These are phyloP conservation scores for Chionodraco myersi DNA, from an alignment of 2,113 vertebrate genomes.

Conservation along the genomic window DNA sequence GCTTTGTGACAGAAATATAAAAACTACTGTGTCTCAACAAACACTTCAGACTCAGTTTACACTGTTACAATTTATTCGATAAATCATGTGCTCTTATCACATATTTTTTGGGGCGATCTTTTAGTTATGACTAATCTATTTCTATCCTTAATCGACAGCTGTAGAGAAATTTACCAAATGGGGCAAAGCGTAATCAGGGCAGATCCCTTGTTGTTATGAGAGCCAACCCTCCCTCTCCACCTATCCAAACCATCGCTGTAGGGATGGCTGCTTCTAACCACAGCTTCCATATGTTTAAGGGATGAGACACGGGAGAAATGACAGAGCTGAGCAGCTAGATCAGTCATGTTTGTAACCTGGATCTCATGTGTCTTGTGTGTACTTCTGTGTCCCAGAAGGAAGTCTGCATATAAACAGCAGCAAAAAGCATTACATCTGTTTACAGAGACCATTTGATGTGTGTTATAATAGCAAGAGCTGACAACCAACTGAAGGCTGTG, in stretches of 20 bases:
- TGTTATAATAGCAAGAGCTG: neutral
- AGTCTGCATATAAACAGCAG: neutral
- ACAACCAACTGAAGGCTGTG: neutral
- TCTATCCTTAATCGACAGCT: constrained; percentile 51
- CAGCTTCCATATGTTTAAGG: constrained; percentile 26
- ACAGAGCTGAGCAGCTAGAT: constrained; percentile 54
- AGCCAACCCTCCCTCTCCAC: constrained; percentile 35
- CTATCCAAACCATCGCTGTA: constrained; percentile 13
- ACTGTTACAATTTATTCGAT: too few species aligned
- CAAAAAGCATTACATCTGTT: neutral
- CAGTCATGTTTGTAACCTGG: constrained; percentile 47
- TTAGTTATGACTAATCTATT: constrained; percentile 31
- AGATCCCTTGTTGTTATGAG: constrained; percentile 72
- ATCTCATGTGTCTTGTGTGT: constrained; percentile 11
- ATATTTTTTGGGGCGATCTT: constrained; percentile 6
- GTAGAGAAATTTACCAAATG: constrained; percentile 58
- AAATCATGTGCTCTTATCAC: neutral
- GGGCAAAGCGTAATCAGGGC: constrained; percentile 72
- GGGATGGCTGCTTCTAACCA: constrained; percentile 40
- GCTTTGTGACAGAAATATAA: neutral
- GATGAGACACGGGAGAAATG: constrained; percentile 34
- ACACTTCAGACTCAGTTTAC: neutral
- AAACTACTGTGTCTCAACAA: neutral
- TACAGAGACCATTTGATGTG: neutral
- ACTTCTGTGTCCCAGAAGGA: neutral